Evolutionary conservation across 2,113 vertebrate genomes (phyloP).

Genomic region (Sarotherodon lohbergeri): DNA sequence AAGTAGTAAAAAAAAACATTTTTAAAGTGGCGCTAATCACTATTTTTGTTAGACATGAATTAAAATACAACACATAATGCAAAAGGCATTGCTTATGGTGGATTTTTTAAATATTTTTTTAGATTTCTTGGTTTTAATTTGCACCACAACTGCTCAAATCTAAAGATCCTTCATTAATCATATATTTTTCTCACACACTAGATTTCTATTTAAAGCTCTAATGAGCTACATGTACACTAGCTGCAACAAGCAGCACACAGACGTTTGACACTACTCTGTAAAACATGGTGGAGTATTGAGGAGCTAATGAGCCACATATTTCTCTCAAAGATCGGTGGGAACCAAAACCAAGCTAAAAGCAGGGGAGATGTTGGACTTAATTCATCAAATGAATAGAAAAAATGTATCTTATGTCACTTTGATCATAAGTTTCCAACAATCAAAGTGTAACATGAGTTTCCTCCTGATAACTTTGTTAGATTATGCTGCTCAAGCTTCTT

Average conservation of each 20-base stretch:
- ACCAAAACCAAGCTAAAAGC: background rate
- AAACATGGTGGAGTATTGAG: background rate
- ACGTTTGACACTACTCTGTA: background rate
- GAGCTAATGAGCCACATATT: background rate
- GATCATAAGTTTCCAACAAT: background rate
- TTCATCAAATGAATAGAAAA: background rate
- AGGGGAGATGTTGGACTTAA: background rate
- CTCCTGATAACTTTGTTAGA: background rate
- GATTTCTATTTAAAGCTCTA: background rate
- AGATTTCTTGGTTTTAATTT: background rate
- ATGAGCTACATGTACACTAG: background rate
- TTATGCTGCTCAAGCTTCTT: accelerated
- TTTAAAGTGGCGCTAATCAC: accelerated
- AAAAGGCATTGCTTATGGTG: background rate
- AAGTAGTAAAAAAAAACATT: background rate
- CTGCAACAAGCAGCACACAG: background rate
- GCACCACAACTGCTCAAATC: background rate
- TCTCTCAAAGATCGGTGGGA: background rate
- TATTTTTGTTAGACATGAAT: background rate
- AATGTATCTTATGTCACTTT: background rate
- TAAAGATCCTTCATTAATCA: background rate
- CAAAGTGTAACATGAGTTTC: background rate
- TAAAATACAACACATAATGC: background rate
- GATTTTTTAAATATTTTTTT: accelerated
- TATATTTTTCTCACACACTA: background rate